Percentiles rank a stretch among this genome's conserved stretches.
Evolutionary conservation across 2,888 invertebrate genomes (phyloP).

Genomic region (Trachelus iudaicus): DNA sequence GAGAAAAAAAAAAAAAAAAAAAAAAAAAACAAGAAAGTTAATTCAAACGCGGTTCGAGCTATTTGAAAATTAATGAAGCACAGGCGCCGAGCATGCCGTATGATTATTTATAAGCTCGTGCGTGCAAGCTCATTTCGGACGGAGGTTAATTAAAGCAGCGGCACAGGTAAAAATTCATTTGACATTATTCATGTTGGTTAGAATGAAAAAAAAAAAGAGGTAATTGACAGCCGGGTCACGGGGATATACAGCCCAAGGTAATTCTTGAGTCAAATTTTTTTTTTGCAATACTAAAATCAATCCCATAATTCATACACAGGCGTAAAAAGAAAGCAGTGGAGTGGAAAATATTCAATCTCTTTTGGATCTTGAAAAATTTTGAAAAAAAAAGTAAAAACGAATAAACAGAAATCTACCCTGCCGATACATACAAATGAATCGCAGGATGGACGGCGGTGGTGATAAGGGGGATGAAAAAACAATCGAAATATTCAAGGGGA

Average conservation of each 20-base stretch:
- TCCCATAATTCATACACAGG: neutral
- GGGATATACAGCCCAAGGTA: neutral
- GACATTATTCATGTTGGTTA: neutral
- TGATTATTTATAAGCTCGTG: slow-evolving; percentile 33
- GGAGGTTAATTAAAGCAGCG: neutral
- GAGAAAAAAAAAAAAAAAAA: neutral
- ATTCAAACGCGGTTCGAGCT: neutral
- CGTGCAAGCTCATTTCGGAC: slow-evolving; percentile 20
- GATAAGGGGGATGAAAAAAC: slow-evolving; percentile 1
- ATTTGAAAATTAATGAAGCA: neutral
- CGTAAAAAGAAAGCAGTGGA: too few species aligned
- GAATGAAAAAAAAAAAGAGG: neutral
- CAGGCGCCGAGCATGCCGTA: neutral
- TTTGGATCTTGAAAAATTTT: neutral
- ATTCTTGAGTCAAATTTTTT: neutral
- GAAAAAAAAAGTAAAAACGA: neutral
- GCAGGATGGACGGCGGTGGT: neutral
- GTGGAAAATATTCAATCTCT: too few species aligned
- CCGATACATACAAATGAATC: neutral
- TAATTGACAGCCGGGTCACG: neutral
- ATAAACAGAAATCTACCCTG: neutral
- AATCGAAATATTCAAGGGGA: slow-evolving; percentile 16
- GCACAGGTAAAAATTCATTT: neutral
- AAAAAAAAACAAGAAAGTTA: neutral
- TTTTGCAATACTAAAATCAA: neutral